phyloP scores from a whole-genome alignment of 2,113 vertebrate species.

The Aplodontia rufa region DNA sequence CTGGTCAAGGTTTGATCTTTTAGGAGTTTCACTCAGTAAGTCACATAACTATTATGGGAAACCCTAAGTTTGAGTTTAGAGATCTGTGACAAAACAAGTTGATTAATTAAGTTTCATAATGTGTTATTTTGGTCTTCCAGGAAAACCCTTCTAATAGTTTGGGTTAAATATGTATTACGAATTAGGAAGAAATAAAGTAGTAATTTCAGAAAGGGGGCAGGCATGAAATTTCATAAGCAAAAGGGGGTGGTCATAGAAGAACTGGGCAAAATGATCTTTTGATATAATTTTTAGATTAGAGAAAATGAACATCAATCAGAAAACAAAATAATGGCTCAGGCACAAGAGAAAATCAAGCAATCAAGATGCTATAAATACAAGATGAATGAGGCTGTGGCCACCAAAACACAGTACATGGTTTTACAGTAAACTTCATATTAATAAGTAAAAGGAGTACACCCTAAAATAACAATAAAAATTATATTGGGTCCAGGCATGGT shows the following conservation, averaged over 20 bases:
- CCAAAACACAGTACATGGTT: neutral
- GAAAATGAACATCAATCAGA: conserved; percentile 34
- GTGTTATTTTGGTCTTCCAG: neutral
- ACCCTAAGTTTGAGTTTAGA: conserved; percentile 39
- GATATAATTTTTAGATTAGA: neutral
- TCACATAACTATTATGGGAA: conserved; percentile 58
- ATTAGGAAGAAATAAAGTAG: conserved; percentile 30
- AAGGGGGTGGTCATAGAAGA: neutral
- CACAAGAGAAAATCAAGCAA: too few relatives aligned
- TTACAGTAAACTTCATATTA: neutral
- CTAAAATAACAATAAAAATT: neutral
- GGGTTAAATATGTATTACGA: neutral
- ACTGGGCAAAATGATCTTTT: neutral
- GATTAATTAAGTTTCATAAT: neutral
- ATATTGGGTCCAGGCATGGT: too few relatives aligned
- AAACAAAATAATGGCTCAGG: conserved; percentile 7
- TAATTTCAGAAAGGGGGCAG: neutral
- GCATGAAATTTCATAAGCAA: conserved; percentile 30
- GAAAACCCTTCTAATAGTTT: conserved; percentile 39
- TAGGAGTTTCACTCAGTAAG: conserved; percentile 39
- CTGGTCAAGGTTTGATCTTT: conserved; percentile 65
- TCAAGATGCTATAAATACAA: too few relatives aligned
- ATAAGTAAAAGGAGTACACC: neutral
- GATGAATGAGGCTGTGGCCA: neutral
- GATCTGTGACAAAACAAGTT: neutral